Conservation (phyloP, 35 echinoderm and acorn worm species). For the Heliocidaris tuberculata region DNA sequence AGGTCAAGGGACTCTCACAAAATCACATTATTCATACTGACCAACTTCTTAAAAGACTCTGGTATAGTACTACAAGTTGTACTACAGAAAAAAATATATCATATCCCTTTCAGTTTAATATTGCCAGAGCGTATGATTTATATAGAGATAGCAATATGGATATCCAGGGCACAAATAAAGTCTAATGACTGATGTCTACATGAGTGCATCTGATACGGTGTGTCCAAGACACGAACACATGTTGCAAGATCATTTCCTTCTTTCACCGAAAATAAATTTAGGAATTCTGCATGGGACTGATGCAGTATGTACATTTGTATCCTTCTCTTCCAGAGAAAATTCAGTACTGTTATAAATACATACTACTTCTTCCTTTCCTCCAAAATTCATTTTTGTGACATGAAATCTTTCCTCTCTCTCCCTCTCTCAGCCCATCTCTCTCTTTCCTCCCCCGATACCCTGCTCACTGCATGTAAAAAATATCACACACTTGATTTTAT, state of each 20-base stretch:
- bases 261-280: background rate
- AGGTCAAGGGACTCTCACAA: conserved; percentile 36
- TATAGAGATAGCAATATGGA: background rate
- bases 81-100: background rate
- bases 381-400: background rate
- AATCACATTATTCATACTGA: conserved; percentile 37
- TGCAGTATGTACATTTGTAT: too few species aligned
- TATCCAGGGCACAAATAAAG: background rate
- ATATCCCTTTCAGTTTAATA: background rate
- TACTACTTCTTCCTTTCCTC: background rate
- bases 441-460: too few species aligned
- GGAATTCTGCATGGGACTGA: too few species aligned
- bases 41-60: background rate
- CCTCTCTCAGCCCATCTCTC: too few species aligned
- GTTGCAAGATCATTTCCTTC: background rate
- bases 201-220: background rate
- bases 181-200: background rate
- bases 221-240: background rate
- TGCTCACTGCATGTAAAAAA: too few species aligned
- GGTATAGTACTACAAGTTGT: background rate
- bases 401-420: too few species aligned
- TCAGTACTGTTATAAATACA: too few species aligned
- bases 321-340: too few species aligned
- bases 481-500: background rate
- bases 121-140: background rate